Conservation (phyloP, 2,113 vertebrate species). For the Electrona antarctica region DNA sequence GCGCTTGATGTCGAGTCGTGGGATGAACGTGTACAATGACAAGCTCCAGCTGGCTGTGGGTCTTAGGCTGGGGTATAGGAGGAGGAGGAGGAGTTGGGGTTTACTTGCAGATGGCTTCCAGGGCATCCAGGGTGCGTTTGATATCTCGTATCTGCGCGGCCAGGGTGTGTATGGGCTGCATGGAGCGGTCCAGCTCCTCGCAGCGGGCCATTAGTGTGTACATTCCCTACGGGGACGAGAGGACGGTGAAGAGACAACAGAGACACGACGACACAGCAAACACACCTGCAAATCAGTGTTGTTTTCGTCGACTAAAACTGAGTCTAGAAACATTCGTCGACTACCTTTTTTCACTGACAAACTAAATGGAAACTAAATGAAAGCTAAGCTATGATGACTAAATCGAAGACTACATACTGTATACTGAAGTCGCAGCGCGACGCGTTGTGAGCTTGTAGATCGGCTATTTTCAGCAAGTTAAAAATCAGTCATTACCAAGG, state of each 20-base stretch:
- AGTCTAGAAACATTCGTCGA: too few species aligned
- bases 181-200: slow-evolving; percentile 94
- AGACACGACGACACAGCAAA: neutral
- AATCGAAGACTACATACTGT: too few species aligned
- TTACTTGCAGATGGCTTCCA: slow-evolving; percentile 95
- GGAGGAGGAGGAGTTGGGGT: slow-evolving; percentile 16
- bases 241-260: neutral
- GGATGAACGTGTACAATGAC: neutral
- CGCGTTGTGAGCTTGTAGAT: too few species aligned
- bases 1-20: slow-evolving; percentile 25
- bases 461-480: too few species aligned
- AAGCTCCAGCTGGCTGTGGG: neutral
- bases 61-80: too few species aligned
- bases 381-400: too few species aligned
- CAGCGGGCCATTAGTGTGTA: slow-evolving; percentile 97
- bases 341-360: too few species aligned
- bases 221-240: slow-evolving; percentile 82
- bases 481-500: too few species aligned
- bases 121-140: slow-evolving; percentile 90
- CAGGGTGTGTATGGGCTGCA: slow-evolving; percentile 92
- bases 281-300: too few species aligned
- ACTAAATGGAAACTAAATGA: too few species aligned
- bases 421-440: too few species aligned
- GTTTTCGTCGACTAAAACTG: too few species aligned
- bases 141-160: slow-evolving; percentile 93